These are phyloP conservation scores for Campylomormyrus numenius DNA, from an alignment of 2,113 vertebrate genomes.

Conservation along the genomic window DNA sequence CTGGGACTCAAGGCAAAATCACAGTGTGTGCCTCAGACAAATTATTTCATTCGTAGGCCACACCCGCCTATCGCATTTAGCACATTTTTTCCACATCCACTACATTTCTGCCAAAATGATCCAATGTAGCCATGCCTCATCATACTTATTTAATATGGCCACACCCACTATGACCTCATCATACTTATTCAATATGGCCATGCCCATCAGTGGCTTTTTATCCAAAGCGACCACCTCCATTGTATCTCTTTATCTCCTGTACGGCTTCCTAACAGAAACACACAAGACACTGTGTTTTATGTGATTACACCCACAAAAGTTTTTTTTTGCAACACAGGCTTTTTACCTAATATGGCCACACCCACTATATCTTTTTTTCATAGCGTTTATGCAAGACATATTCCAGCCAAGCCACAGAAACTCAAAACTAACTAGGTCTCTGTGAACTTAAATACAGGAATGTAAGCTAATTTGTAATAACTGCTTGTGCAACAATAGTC, in stretches of 20 bases:
- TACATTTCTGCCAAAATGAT: background rate
- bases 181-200: background rate
- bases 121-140: background rate
- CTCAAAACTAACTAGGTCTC: background rate
- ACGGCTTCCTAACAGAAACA: background rate
- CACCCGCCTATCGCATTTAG: background rate
- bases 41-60: background rate
- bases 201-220: background rate
- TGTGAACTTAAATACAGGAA: background rate
- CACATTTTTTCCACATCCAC: background rate
- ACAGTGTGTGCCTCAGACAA: background rate
- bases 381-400: background rate
- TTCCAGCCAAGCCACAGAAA: conserved; percentile 3
- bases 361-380: background rate
- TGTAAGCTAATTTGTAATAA: conserved; percentile 6
- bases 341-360: background rate
- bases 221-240: background rate
- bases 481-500: background rate
- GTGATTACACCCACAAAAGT: background rate
- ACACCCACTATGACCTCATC: background rate
- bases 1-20: background rate
- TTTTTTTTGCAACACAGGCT: background rate
- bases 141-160: no score
- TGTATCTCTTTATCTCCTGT: background rate
- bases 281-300: background rate